A percentile compares a stretch with the other conserved stretches of the same genome.
Conservation (phyloP, 2,113 vertebrate genomes). For the Urocolius indicus region DNA sequence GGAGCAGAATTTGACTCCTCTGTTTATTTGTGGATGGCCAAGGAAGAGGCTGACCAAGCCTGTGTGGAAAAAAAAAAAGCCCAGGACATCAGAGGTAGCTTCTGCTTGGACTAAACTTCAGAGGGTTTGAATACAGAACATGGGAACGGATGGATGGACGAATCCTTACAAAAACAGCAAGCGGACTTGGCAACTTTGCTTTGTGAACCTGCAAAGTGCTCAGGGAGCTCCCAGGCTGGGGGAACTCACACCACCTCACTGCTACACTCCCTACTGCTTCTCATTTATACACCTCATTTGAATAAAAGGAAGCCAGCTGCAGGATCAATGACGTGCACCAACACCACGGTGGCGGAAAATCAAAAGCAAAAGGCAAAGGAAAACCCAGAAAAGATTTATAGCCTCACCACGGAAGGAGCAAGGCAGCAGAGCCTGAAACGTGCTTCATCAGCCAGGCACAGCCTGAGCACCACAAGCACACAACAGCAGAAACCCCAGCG, state of each 20-base stretch:
- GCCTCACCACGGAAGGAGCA: neutral
- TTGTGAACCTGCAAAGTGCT: constrained; percentile 34
- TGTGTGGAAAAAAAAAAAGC: neutral
- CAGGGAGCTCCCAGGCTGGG: neutral
- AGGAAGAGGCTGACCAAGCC: neutral
- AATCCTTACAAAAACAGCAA: constrained; percentile 44
- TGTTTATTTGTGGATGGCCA: constrained; percentile 36
- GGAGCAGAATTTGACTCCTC: constrained; percentile 29
- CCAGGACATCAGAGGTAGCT: constrained; percentile 18
- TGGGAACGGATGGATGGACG: constrained; percentile 35
- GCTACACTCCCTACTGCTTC: neutral
- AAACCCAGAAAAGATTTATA: neutral
- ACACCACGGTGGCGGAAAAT: neutral
- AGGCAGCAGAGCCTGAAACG: neutral
- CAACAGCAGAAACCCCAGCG: neutral
- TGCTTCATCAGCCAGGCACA: neutral
- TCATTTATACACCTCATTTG: constrained; percentile 12
- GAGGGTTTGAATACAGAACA: constrained; percentile 6
- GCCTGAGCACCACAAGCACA: neutral
- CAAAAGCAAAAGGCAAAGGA: neutral
- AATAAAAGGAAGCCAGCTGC: constrained; percentile 13
- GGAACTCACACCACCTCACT: neutral
- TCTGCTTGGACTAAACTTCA: constrained; percentile 30
- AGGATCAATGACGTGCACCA: neutral
- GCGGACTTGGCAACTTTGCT: neutral